phyloP scores from a whole-genome alignment of 2,888 invertebrate genomes.

The Sericinus montela region DNA sequence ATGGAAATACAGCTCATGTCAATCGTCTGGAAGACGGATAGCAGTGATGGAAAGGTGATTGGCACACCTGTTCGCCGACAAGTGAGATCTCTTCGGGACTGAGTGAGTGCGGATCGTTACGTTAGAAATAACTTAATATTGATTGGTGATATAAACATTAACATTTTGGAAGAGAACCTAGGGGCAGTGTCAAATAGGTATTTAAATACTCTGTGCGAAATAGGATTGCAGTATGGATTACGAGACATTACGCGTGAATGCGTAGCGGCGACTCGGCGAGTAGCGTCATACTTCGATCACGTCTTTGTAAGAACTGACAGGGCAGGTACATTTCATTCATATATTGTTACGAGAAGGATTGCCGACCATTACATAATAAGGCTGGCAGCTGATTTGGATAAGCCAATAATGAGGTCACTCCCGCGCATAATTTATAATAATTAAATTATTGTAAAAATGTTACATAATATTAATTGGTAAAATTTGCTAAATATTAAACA shows the following conservation, averaged over 20 bases:
- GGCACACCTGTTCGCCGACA: slow-evolving; percentile 28
- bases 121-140: not conserved
- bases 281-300: not conserved
- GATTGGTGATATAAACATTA: not conserved
- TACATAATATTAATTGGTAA: not conserved
- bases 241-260: not conserved
- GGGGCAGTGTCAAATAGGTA: not conserved
- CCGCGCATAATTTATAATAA: not conserved
- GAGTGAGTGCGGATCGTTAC: slow-evolving; percentile 30
- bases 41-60: slow-evolving; percentile 27
- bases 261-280: not conserved
- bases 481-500: not conserved
- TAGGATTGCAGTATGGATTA: not conserved
- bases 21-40: not conserved
- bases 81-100: slow-evolving; percentile 12
- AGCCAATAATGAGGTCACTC: not conserved
- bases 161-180: not conserved
- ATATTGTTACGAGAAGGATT: not conserved
- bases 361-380: not conserved
- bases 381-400: not conserved
- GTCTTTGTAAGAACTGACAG: not conserved
- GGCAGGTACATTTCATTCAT: not conserved
- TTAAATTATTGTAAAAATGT: not conserved
- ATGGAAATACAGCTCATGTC: not conserved
- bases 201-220: not conserved